Base-by-base conservation (phyloP, 2,113 vertebrate species). In the Labeo catla region DNA sequence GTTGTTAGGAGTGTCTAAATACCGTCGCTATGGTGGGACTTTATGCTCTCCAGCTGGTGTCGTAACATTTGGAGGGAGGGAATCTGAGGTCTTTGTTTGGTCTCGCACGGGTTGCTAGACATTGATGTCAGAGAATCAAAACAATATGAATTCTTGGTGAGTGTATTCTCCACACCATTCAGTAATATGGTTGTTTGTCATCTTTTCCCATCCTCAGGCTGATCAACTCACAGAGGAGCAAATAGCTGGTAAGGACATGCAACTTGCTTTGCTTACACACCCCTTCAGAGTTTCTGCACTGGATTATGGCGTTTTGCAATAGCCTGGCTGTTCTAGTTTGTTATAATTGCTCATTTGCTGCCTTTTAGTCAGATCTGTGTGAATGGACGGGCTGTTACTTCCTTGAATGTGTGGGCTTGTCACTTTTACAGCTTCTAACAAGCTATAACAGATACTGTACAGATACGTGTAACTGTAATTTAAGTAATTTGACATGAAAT, bases 151-250 rank as follows among this genome's bases (percentile, higher is more conserved):
- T 77, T 52, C 28, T 15, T 77, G 10, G n/a, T 21, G 12, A 54
- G 50, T 77, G 10, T 54, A 15, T 80, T 61, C 16, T 61, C 10
- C 12, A 23, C 50, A 57, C 45, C 19, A n/a, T 74, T 74, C 43
- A 45, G n/a, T 84, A 73, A 72, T 66, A 49, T 21, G 50, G 19
- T 15, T 73, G 19, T 43, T 59, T 84, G 50, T 66, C 15, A 15
- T 39, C 6, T 85, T 16, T 39, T 93, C 68, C 50, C 11, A 34
- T 66, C 47, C 70, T 9, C 77, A 97, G 96, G 96, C 96, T 94
- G 96, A 97, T 93, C 96, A 97, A 93, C 96, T 97, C 93, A 97
- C 96, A 94, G 96, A 97, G 92, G 96, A 97, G 94, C 96, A 97
- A 93, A 97, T 97, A 91, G 96, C 96, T 94, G 96, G 96, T 97